These are phyloP conservation scores for Apis dorsata DNA, from an alignment of 1,140 invertebrate genomes.

Conservation along the genomic window DNA sequence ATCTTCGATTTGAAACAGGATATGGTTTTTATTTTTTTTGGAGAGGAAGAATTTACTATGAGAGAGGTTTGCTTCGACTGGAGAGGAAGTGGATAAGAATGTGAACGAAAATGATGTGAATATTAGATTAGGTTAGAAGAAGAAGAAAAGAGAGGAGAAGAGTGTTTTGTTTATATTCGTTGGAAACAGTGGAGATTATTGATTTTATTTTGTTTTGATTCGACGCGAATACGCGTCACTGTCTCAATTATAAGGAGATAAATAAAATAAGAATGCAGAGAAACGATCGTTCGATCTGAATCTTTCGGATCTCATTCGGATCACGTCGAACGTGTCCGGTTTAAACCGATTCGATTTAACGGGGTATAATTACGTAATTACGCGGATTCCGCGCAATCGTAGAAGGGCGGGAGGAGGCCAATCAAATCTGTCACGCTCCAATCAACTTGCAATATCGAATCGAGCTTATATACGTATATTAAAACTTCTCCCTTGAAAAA, in stretches of 20 bases:
- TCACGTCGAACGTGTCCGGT: constrained; percentile 3
- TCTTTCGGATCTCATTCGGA: constrained; percentile 6
- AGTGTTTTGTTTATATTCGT: too few relatives aligned
- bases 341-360: constrained; percentile 3
- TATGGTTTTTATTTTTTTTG: too few relatives aligned
- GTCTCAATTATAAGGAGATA: background rate
- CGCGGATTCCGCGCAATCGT: background rate
- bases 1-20: too few relatives aligned
- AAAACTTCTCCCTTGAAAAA: background rate
- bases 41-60: too few relatives aligned
- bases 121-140: too few relatives aligned
- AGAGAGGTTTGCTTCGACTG: too few relatives aligned
- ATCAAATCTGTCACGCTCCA: background rate
- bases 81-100: too few relatives aligned
- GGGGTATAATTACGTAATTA: constrained; percentile 2
- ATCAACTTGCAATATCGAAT: background rate
- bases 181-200: too few relatives aligned
- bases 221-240: background rate
- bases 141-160: too few relatives aligned
- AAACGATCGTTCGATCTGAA: background rate
- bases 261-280: background rate
- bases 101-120: too few relatives aligned
- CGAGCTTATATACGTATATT: background rate
- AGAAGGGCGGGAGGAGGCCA: background rate
- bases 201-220: background rate